Evolutionary conservation across 1,140 invertebrate species (phyloP).

Genomic region (Microplitis demolitor): DNA sequence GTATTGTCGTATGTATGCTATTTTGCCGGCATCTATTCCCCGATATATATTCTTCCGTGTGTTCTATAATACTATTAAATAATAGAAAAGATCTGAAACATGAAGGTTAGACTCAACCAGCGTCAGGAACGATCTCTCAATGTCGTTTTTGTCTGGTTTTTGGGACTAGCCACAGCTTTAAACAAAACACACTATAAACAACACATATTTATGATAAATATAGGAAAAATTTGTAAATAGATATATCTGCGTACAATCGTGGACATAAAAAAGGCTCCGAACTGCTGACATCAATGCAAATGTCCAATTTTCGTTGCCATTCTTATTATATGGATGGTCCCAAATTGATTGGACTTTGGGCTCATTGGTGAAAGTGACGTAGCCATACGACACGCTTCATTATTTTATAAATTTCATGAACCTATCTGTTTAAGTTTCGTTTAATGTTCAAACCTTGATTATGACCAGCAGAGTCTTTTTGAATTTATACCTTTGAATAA

Average conservation of each 20-base stretch:
- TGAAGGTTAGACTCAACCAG: constrained; percentile 23
- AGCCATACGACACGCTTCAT: constrained; percentile 30
- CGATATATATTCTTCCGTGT: too few species aligned
- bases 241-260: neutral
- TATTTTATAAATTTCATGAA: constrained; percentile 4
- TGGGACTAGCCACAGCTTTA: constrained; percentile 21
- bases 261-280: constrained; percentile 22
- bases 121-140: constrained; percentile 29
- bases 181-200: constrained; percentile 4
- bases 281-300: constrained; percentile 38
- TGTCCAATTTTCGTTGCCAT: constrained; percentile 38
- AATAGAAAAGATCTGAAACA: too few species aligned
- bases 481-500: too few species aligned
- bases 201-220: neutral
- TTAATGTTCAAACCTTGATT: too few species aligned
- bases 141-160: constrained; percentile 31
- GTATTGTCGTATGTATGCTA: too few species aligned
- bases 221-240: neutral
- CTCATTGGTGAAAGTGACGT: constrained; percentile 35
- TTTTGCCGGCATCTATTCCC: too few species aligned
- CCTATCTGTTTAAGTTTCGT: neutral
- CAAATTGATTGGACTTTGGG: constrained; percentile 36
- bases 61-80: too few species aligned
- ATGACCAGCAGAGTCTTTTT: too few species aligned
- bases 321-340: constrained; percentile 25